Evolutionary conservation across 2,113 vertebrate genomes (phyloP).

Genomic region (Antigone vipio): DNA sequence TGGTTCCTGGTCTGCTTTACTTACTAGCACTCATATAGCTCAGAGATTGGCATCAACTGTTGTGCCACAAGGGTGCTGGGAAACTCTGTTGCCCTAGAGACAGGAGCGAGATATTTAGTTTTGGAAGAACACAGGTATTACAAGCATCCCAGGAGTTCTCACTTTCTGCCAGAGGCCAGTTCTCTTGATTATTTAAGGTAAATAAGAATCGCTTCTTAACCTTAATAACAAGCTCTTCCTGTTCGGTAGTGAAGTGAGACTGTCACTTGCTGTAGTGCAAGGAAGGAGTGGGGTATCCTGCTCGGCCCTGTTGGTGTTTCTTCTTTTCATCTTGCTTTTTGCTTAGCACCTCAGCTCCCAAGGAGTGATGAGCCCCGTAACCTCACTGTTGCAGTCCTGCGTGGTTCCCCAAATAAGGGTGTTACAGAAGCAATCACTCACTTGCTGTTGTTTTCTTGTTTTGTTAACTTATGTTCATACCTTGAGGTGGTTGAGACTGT

Average conservation of each 20-base stretch:
- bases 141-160: background rate
- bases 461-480: background rate
- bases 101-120: background rate
- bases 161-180: background rate
- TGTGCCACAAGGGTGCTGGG: background rate
- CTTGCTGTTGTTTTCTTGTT: background rate
- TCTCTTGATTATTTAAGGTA: background rate
- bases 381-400: background rate
- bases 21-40: background rate
- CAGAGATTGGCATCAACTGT: background rate
- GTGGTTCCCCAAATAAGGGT: background rate
- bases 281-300: background rate
- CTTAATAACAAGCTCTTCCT: background rate
- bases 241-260: background rate
- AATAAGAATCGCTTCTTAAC: background rate
- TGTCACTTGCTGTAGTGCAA: background rate
- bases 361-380: background rate
- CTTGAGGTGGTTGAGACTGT: background rate
- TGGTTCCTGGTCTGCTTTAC: background rate
- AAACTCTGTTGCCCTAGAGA: background rate
- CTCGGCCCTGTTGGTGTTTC: background rate
- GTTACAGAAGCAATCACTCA: background rate
- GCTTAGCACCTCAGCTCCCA: background rate
- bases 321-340: background rate
- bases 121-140: background rate